phyloP scores from a whole-genome alignment of 2,888 invertebrate species.

The Drosophila merina region DNA sequence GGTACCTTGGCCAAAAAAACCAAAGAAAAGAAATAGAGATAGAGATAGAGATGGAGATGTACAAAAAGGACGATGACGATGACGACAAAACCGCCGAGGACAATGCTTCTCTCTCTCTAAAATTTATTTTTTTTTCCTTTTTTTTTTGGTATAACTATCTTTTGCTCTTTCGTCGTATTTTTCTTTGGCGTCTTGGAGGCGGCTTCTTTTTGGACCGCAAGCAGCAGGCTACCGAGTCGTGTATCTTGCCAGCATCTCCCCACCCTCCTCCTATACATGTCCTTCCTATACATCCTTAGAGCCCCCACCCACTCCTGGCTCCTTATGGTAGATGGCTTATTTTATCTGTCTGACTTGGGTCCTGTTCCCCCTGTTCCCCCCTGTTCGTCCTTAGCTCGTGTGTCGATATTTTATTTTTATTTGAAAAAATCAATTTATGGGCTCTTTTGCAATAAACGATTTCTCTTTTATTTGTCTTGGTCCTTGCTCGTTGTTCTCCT shows the following conservation, averaged over 20 bases:
- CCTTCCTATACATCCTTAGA: constrained; percentile 1
- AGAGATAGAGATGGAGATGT: not conserved
- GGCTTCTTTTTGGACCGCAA: constrained; percentile 45
- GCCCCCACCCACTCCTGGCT: constrained; percentile 11
- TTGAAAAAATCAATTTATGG: constrained; percentile 81
- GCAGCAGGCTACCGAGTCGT: constrained; percentile 50
- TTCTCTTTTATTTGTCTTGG: constrained; percentile 80
- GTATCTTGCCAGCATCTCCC: constrained; percentile 49
- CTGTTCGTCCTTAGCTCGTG: constrained; percentile 13
- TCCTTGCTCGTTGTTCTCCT: constrained; percentile 31
- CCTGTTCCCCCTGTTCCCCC: not conserved
- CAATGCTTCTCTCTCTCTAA: constrained; percentile 33
- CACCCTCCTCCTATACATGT: constrained; percentile 8
- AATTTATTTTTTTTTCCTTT: not conserved
- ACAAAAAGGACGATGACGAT: constrained; percentile 23
- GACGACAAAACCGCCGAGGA: constrained; percentile 42
- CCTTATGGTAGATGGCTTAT: constrained; percentile 48
- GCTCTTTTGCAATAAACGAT: constrained; percentile 81
- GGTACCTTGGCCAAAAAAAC: constrained; percentile 31
- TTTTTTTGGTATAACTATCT: constrained; percentile 5
- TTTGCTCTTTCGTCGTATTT: constrained; percentile 12
- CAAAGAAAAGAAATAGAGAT: constrained; percentile 1
- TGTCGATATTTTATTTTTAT: constrained; percentile 79
- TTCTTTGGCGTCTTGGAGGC: constrained; percentile 71
- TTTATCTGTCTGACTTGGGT: constrained; percentile 48